Evolutionary conservation across 2,113 vertebrate species (phyloP).

Genomic region (human): DNA sequence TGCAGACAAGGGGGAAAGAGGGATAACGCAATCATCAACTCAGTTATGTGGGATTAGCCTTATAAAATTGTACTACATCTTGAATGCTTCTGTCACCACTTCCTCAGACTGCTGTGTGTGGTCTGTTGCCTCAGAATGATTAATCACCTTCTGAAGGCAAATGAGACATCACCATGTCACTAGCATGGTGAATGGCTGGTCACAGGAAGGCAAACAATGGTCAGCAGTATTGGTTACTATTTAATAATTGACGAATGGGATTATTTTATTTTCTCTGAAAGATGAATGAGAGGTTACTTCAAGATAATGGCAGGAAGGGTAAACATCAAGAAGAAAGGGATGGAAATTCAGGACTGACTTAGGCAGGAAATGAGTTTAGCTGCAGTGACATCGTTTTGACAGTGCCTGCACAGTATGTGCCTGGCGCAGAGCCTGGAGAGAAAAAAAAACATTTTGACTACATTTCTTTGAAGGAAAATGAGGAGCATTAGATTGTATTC

Average conservation of each 20-base stretch:
- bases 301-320: conserved; percentile 39
- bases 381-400: conserved; percentile 35
- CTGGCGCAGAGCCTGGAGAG: conserved; percentile 12
- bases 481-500: conserved; percentile 39
- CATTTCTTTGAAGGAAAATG: conserved; percentile 60
- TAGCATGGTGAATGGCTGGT: conserved; percentile 41
- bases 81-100: conserved; percentile 57
- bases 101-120: conserved; percentile 44
- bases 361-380: conserved; percentile 60
- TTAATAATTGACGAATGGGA: conserved; percentile 64
- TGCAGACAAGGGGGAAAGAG: conserved; percentile 44
- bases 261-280: conserved; percentile 62
- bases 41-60: conserved; percentile 10
- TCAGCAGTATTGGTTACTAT: conserved; percentile 33
- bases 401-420: conserved; percentile 32
- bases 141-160: conserved; percentile 66
- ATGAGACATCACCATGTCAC: conserved; percentile 49
- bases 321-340: conserved; percentile 18
- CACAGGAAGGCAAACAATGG: conserved; percentile 64
- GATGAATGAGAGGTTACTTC: conserved; percentile 51
- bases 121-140: conserved; percentile 50
- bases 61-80: conserved; percentile 22
- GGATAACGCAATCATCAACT: conserved; percentile 45
- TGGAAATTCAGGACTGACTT: conserved; percentile 38
- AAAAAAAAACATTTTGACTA: conserved; percentile 41